A percentile compares a stretch with the other conserved stretches of the same genome.
phyloP scores from a whole-genome alignment of 2,797 vertebrate species.

The Molossus alvarezi region DNA sequence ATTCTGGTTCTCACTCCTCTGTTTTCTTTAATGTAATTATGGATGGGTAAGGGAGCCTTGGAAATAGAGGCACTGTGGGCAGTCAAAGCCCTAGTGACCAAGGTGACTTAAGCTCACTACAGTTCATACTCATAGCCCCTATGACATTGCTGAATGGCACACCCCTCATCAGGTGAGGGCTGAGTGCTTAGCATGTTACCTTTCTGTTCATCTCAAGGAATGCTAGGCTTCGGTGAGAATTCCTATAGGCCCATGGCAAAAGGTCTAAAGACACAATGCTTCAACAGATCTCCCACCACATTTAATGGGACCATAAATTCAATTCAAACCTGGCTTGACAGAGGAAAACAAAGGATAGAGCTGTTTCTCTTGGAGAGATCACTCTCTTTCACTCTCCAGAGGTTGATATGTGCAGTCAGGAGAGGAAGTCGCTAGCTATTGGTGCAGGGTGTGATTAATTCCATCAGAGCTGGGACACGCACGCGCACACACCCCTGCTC shows the following conservation, averaged over 20 bases:
- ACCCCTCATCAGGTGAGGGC: neutral
- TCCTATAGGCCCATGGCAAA: neutral
- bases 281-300: neutral
- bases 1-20: neutral
- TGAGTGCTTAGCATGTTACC: neutral
- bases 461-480: neutral
- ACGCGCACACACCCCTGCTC: neutral
- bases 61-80: neutral
- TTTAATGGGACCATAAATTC: neutral
- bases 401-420: neutral
- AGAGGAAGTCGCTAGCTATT: conserved; percentile 19
- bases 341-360: conserved; percentile 56
- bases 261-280: neutral
- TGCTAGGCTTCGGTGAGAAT: neutral
- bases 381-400: neutral
- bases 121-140: neutral
- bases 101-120: neutral
- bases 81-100: neutral
- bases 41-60: neutral
- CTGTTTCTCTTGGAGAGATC: neutral
- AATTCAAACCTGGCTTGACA: neutral
- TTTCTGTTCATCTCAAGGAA: neutral
- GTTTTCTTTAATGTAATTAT: conserved; percentile 44
- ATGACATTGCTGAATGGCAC: neutral
- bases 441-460: neutral